Evolutionary conservation across 2,797 vertebrate species (phyloP), one percentile per base, ranked within the genome.

Genomic region (Hylomyscus alleni): DNA sequence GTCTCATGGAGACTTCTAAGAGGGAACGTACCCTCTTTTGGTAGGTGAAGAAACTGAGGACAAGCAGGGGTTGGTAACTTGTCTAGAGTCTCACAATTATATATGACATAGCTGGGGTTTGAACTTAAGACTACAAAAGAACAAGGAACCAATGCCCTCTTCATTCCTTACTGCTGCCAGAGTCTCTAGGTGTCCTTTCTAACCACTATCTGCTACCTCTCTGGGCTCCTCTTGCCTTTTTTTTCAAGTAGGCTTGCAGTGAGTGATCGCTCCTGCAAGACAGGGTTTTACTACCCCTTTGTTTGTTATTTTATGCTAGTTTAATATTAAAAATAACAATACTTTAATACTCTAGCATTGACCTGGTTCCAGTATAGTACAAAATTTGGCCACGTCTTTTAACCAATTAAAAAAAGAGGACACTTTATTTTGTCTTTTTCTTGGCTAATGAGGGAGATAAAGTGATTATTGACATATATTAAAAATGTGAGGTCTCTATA

Each of bases 281-380:
- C n/a, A 87, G 52, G 29, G 50, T 47, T 84, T 75, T 15, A 87
- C 40, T 76, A 88, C 19, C 6, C 77, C 93, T 92, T 75, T 92
- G 54, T 58, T 85, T 78, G 24, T 78, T 58, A 73, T 84, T 92
- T 93, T 20, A 76, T 75, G 78, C 96, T 82, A 54, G 37, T 40
- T 97, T 89, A 56, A 80, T 95, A 29, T 20, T 73, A 83, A 58
- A 93, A 95, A 89, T 76, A 94, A 26, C 13, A 58, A 52, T n/a
- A 67, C 7, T 85, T 44, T 85, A n/a, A 50, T 67, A 6, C 24
- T 22, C 50, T 73, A 62, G 34, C 52, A 89, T 86, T 93, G 54
- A 87, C 65, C 31, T 94, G 24, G 26, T 91, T 95, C 50, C n/a
- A 93, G 3, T 82, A 89, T 34, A 76, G 34, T 90, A 73, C 29